Percentiles rank a stretch among this genome's conserved stretches.
Evolutionary conservation across 2,888 invertebrate genomes (phyloP).

Genomic region (Oligia fasciuncula): DNA sequence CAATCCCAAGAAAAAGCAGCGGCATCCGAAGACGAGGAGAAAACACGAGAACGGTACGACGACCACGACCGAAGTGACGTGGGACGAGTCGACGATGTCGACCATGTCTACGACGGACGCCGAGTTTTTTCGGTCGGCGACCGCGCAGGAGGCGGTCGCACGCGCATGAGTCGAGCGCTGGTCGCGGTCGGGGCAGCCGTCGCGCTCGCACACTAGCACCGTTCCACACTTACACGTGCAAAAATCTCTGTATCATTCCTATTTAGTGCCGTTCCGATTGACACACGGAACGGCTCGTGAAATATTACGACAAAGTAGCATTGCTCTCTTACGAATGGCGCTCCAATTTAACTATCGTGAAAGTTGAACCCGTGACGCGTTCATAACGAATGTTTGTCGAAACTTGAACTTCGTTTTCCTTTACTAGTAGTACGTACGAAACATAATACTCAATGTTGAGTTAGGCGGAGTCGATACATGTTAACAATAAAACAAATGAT

Average conservation of each 20-base stretch:
- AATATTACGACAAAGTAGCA: conserved; percentile 73
- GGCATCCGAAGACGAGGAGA: conserved; percentile 90
- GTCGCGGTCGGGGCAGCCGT: conserved; percentile 88
- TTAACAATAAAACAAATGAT: conserved; percentile 80
- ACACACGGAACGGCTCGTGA: conserved; percentile 68
- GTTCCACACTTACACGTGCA: conserved; percentile 86
- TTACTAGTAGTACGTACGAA: conserved; percentile 73
- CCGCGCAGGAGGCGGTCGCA: conserved; percentile 89
- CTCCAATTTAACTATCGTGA: conserved; percentile 68
- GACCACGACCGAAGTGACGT: conserved; percentile 85
- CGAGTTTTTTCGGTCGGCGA: conserved; percentile 90
- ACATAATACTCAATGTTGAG: conserved; percentile 80
- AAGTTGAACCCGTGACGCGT: conserved; percentile 68
- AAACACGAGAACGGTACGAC: conserved; percentile 87
- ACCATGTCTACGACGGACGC: conserved; percentile 88
- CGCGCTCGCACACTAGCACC: conserved; percentile 88
- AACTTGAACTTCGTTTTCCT: conserved; percentile 70
- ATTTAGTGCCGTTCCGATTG: conserved; percentile 69
- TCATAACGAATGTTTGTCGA: conserved; percentile 63
- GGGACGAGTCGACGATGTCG: conserved; percentile 89
- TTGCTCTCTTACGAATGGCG: conserved; percentile 79
- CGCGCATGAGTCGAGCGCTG: conserved; percentile 87
- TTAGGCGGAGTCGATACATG: conserved; percentile 68
- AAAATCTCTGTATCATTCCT: conserved; percentile 84
- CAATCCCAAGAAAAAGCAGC: conserved; percentile 87